A percentile compares a stretch with the other conserved stretches of the same genome.
Evolutionary conservation across 1,140 invertebrate genomes (phyloP).

Genomic region (Drosophila kurseongensis): DNA sequence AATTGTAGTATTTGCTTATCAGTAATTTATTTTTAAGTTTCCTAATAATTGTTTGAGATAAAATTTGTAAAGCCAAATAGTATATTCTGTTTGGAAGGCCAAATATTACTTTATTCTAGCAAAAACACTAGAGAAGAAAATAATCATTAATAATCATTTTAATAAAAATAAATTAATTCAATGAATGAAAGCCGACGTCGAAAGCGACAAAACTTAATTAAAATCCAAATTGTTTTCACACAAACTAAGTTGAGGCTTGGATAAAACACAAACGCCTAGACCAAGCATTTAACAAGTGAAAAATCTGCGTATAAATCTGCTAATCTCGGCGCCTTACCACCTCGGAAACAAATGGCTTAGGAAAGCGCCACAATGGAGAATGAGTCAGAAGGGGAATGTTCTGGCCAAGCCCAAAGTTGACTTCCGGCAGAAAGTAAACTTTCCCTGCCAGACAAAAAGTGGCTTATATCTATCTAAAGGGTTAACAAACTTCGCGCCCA

Average conservation of each 20-base stretch:
- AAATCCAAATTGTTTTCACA: constrained; percentile 17
- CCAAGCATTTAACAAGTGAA: constrained; percentile 62
- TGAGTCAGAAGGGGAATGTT: constrained; percentile 65
- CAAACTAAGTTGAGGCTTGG: constrained; percentile 26
- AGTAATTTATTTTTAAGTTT: no score
- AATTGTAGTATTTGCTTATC: no score
- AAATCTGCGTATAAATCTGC: constrained; percentile 77
- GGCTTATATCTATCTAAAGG: constrained; percentile 59
- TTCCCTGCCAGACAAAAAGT: constrained; percentile 45
- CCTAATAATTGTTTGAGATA: no score
- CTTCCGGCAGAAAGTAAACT: constrained; percentile 78
- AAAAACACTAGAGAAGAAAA: no score
- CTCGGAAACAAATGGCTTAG: constrained; percentile 36
- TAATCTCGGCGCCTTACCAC: constrained; percentile 72
- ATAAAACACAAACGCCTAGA: constrained; percentile 21
- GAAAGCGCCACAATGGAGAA: constrained; percentile 32
- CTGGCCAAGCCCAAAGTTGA: constrained; percentile 64
- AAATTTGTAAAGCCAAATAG: no score
- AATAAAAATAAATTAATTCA: neutral
- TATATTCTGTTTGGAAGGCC: no score
- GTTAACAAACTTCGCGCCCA: constrained; percentile 72
- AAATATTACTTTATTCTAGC: no score
- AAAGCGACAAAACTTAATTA: constrained; percentile 47
- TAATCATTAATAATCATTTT: neutral
- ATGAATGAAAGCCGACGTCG: neutral